These are phyloP conservation scores for Drosophila sulfurigaster DNA, from an alignment of 1,140 invertebrate genomes.

Conservation along the genomic window DNA sequence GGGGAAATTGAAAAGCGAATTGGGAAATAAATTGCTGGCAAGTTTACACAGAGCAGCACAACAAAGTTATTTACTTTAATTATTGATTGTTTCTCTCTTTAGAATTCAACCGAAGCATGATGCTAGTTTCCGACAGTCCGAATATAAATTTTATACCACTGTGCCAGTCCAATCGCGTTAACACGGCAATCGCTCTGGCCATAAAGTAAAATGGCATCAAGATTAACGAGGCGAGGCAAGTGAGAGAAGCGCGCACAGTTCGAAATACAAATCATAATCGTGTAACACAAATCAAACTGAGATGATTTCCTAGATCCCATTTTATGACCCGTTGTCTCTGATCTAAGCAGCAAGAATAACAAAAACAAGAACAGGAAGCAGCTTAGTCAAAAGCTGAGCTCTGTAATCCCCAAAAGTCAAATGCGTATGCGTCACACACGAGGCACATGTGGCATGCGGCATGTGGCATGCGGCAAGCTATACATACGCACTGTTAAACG, in stretches of 20 bases:
- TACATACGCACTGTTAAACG: constrained; percentile 57
- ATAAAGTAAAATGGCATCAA: constrained; percentile 29
- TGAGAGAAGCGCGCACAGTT: constrained; percentile 18
- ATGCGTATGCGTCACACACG: constrained; percentile 19
- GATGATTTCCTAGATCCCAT: constrained; percentile 44
- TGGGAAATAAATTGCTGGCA: neutral
- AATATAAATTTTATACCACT: constrained; percentile 16
- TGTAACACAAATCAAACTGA: constrained; percentile 72
- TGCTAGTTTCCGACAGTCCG: too few species aligned
- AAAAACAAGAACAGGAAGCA: constrained; percentile 6
- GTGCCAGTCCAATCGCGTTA: constrained; percentile 31
- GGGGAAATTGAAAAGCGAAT: neutral
- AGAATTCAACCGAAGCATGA: neutral
- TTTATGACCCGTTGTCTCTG: constrained; percentile 53
- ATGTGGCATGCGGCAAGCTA: constrained; percentile 18
- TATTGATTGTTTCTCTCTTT: neutral
- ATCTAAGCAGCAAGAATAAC: neutral
- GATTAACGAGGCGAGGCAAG: neutral
- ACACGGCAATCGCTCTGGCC: constrained; percentile 29
- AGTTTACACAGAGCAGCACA: neutral
- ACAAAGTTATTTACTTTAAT: neutral
- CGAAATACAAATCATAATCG: constrained; percentile 76
- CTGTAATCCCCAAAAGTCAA: constrained; percentile 31
- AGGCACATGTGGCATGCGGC: neutral
- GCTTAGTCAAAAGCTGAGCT: neutral